Evolutionary conservation across 2,888 invertebrate genomes (phyloP).

Genomic region (Ectobius pallidus): DNA sequence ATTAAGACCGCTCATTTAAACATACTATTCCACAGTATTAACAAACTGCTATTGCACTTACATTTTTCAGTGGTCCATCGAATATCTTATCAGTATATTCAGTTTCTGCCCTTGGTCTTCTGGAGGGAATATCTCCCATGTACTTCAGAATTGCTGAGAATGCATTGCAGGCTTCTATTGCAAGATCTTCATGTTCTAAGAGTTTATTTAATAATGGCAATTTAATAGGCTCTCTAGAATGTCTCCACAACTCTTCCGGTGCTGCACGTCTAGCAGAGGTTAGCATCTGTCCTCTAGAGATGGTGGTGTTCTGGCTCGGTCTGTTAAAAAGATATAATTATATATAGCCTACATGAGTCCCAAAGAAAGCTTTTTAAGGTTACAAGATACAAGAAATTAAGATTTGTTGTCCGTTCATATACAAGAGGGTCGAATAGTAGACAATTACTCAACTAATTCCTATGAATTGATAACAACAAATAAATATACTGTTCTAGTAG

Average conservation of each 20-base stretch:
- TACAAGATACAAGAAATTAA: too few relatives aligned
- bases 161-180: slow-evolving; percentile 74
- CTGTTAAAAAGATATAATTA: too few relatives aligned
- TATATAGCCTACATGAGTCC: too few relatives aligned
- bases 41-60: too few relatives aligned
- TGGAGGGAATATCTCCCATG: slow-evolving; percentile 92
- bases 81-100: slow-evolving; percentile 92
- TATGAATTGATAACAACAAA: too few relatives aligned
- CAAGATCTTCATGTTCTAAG: slow-evolving; percentile 69
- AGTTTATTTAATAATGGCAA: slow-evolving; percentile 82
- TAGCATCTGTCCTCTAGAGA: slow-evolving; percentile 68
- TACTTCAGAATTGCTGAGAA: slow-evolving; percentile 80
- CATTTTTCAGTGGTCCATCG: slow-evolving; percentile 72
- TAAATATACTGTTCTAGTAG: too few relatives aligned
- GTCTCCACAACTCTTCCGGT: slow-evolving; percentile 80
- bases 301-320: slow-evolving; percentile 61
- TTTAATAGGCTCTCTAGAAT: slow-evolving; percentile 79
- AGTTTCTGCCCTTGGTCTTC: slow-evolving; percentile 73
- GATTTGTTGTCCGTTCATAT: too few relatives aligned
- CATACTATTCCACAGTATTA: too few relatives aligned
- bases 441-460: too few relatives aligned
- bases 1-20: too few relatives aligned
- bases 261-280: slow-evolving; percentile 69
- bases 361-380: too few relatives aligned
- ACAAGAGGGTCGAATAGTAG: too few relatives aligned